Conservation (phyloP, 2,113 vertebrate species). For the Anas platyrhynchos region DNA sequence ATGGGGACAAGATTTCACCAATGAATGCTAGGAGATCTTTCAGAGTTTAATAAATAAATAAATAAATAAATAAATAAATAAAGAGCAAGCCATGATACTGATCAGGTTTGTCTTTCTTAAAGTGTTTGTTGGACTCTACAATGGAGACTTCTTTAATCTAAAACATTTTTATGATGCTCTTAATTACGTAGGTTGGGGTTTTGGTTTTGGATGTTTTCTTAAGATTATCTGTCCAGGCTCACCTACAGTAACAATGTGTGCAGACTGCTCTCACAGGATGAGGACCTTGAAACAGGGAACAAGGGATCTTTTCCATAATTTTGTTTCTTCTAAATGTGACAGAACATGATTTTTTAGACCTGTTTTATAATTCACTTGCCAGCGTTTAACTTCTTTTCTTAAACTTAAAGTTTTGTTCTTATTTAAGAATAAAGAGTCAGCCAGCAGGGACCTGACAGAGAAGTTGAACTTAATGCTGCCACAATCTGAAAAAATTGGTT, state of each 20-base stretch:
- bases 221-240: not conserved
- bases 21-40: not conserved
- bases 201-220: not conserved
- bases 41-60: not conserved
- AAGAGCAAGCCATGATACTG: not conserved
- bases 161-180: not conserved
- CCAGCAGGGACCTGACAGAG: not conserved
- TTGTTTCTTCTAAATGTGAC: not conserved
- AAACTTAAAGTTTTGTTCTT: not conserved
- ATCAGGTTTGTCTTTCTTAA: conserved; percentile 1
- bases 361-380: not conserved
- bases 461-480: not conserved
- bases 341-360: not conserved
- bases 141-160: not conserved
- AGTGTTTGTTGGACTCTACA: not conserved
- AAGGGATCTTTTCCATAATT: not conserved
- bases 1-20: not conserved
- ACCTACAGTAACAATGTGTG: not conserved
- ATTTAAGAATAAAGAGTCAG: not conserved
- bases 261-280: not conserved
- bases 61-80: not conserved
- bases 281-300: not conserved
- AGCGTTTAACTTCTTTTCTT: not conserved
- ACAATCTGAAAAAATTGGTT: not conserved
- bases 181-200: not conserved